These are phyloP conservation scores for Archaeoteleia sp. DNA, from an alignment of 2,888 invertebrate species.

Conservation along the genomic window DNA sequence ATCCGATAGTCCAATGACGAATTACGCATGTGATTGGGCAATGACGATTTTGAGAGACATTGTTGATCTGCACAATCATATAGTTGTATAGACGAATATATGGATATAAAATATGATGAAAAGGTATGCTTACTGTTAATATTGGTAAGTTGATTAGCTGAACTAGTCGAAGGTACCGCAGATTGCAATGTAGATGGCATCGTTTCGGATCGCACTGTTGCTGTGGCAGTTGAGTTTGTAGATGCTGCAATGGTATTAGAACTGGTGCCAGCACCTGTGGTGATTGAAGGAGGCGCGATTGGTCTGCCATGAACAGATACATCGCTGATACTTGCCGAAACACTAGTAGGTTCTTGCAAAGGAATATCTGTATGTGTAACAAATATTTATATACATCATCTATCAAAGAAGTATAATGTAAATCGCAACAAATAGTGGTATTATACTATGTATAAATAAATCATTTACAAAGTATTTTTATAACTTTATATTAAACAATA, in stretches of 20 bases:
- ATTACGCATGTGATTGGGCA: slow-evolving; percentile 80
- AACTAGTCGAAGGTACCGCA: slow-evolving; percentile 42
- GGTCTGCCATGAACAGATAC: slow-evolving; percentile 69
- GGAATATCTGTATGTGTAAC: slow-evolving; percentile 75
- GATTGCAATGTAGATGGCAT: slow-evolving; percentile 47
- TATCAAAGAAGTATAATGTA: too few relatives aligned
- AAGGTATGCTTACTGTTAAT: slow-evolving; percentile 58
- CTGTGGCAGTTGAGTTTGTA: slow-evolving; percentile 53
- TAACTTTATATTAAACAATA: too few relatives aligned
- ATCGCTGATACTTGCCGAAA: slow-evolving; percentile 63
- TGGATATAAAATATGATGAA: slow-evolving; percentile 10
- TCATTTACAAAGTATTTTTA: too few relatives aligned
- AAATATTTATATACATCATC: slow-evolving; percentile 15
- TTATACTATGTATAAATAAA: slow-evolving; percentile 6
- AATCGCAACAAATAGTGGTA: not conserved
- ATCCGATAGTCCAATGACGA: slow-evolving; percentile 87
- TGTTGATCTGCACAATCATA: slow-evolving; percentile 57
- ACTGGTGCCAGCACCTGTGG: slow-evolving; percentile 55
- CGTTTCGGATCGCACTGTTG: slow-evolving; percentile 38
- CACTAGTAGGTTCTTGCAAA: slow-evolving; percentile 75
- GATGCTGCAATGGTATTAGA: slow-evolving; percentile 54
- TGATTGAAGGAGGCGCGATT: too few relatives aligned
- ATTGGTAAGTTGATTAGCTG: slow-evolving; percentile 55
- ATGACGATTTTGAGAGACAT: slow-evolving; percentile 54
- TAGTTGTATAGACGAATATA: not conserved